Percentiles rank a stretch among this genome's conserved stretches.
These are phyloP conservation scores for Festucalex cinctus DNA, from an alignment of 2,113 vertebrate genomes.

Conservation along the genomic window DNA sequence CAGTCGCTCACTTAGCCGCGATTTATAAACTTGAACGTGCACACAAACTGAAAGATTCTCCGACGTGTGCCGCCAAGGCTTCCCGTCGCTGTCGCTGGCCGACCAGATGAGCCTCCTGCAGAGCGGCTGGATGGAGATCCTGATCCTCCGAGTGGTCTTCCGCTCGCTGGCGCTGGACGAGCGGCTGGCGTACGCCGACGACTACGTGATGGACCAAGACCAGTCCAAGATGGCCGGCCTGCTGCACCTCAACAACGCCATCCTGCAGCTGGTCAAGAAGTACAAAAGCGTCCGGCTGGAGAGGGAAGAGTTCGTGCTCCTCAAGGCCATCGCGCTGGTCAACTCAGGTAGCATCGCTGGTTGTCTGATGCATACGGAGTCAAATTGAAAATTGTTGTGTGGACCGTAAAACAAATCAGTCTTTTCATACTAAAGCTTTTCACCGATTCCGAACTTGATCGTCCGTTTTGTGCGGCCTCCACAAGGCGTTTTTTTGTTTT, in stretches of 20 bases:
- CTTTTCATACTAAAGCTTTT: no score
- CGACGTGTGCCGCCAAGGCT: slow-evolving; percentile 73
- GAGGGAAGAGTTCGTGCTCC: slow-evolving; percentile 95
- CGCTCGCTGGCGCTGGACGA: slow-evolving; percentile 90
- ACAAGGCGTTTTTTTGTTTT: no score
- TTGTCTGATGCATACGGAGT: no score
- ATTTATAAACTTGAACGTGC: no score
- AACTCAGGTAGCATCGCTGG: slow-evolving; percentile 83
- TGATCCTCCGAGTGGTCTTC: slow-evolving; percentile 94
- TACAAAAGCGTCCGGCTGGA: slow-evolving; percentile 93
- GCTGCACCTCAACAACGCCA: slow-evolving; percentile 92
- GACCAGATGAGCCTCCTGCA: slow-evolving; percentile 99
- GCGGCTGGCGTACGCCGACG: slow-evolving; percentile 93
- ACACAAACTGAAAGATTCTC: no score
- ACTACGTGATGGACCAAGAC: slow-evolving; percentile 97
- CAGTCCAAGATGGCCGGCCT: slow-evolving; percentile 92
- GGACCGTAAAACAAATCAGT: no score
- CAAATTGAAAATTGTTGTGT: no score
- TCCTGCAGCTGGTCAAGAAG: slow-evolving; percentile 96
- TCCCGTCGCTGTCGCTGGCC: slow-evolving; percentile 92
- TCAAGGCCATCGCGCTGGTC: slow-evolving; percentile 96
- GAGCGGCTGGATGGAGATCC: slow-evolving; percentile 98
- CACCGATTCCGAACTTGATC: no score
- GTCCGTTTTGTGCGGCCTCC: no score
- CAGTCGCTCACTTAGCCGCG: no score